A percentile compares a stretch with the other conserved stretches of the same genome.
Evolutionary conservation across 2,113 vertebrate genomes (phyloP).

Genomic region (Pterocles burchelli): DNA sequence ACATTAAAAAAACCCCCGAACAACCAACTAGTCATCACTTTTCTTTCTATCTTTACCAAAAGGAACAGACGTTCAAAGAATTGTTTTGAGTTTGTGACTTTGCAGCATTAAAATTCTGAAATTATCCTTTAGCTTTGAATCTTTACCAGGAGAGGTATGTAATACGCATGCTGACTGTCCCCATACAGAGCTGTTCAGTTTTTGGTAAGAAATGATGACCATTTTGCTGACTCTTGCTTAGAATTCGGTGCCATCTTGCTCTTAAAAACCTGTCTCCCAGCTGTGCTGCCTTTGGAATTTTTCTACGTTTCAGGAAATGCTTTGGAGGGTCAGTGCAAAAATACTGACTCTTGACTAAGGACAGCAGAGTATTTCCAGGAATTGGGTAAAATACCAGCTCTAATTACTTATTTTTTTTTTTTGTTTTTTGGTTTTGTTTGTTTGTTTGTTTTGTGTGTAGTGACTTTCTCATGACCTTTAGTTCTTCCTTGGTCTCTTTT

Average conservation of each 20-base stretch:
- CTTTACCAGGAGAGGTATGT: background rate
- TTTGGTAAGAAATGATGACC: background rate
- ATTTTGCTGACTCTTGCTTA: background rate
- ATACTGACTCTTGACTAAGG: background rate
- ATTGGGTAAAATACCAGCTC: background rate
- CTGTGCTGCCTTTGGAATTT: background rate
- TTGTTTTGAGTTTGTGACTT: background rate
- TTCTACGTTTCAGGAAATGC: background rate
- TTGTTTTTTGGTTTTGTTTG: background rate
- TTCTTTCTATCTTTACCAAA: background rate
- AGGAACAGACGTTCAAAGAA: background rate
- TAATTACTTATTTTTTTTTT: background rate
- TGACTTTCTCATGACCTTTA: background rate
- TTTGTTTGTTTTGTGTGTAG: background rate
- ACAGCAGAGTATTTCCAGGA: background rate
- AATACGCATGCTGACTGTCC: background rate
- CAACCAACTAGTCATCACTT: background rate
- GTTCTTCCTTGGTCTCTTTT: background rate
- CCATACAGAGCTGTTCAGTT: background rate
- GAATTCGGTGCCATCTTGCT: background rate
- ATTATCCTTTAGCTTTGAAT: background rate
- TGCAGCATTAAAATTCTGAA: background rate
- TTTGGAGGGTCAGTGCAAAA: conserved; percentile 29
- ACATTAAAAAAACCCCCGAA: background rate
- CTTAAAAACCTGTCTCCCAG: background rate